Evolutionary conservation across 2,888 invertebrate genomes (phyloP).

Genomic region (Athetis lepigone): DNA sequence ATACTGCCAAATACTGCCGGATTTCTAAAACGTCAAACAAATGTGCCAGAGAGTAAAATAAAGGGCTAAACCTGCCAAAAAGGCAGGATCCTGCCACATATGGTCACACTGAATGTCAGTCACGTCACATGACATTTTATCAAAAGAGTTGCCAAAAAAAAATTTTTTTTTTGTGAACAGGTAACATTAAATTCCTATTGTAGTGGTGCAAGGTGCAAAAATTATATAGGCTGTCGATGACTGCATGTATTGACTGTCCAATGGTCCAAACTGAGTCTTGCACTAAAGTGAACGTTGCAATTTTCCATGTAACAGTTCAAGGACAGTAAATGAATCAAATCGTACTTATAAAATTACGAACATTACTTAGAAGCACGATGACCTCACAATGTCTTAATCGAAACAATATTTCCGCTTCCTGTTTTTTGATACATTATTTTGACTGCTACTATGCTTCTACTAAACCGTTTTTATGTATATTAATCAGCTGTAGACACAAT

Average conservation of each 20-base stretch:
- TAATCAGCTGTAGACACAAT: neutral
- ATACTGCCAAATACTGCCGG: too few species aligned
- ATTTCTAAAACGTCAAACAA: too few species aligned
- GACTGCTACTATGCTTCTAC: too few species aligned
- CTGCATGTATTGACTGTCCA: neutral
- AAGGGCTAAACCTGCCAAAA: too few species aligned
- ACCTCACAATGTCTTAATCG: slow-evolving; percentile 12
- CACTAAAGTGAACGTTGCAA: slow-evolving; percentile 3
- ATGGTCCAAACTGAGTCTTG: too few species aligned
- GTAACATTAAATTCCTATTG: neutral
- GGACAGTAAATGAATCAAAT: slow-evolving; percentile 15
- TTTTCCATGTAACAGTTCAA: slow-evolving; percentile 17
- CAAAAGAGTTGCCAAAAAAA: slow-evolving; percentile 41
- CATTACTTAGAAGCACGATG: slow-evolving; percentile 4
- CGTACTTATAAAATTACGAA: neutral
- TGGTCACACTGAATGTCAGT: too few species aligned
- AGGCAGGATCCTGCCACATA: too few species aligned
- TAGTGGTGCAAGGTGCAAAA: too few species aligned
- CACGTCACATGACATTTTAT: slow-evolving; percentile 75
- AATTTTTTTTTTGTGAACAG: slow-evolving; percentile 10
- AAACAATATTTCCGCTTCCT: slow-evolving; percentile 25
- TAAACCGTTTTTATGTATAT: neutral
- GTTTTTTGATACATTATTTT: neutral
- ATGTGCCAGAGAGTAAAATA: too few species aligned
- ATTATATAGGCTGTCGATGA: too few species aligned